Evolutionary conservation across 2,888 invertebrate genomes (phyloP).

Genomic region (Schizotus pectinicornis): DNA sequence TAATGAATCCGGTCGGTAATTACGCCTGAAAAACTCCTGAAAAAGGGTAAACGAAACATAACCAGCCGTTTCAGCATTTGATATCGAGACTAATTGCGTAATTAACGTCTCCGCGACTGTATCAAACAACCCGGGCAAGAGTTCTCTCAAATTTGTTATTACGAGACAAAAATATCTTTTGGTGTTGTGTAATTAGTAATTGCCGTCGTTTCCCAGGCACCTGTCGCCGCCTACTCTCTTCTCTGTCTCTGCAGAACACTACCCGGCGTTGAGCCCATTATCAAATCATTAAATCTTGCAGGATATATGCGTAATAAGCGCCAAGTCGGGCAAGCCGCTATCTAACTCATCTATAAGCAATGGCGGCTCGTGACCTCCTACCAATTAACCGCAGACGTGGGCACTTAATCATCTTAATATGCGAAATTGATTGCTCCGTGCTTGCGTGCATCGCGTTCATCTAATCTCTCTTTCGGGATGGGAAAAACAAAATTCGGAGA

Average conservation of each 20-base stretch:
- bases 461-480: no score
- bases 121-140: neutral
- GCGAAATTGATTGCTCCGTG: neutral
- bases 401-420: neutral
- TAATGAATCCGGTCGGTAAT: neutral
- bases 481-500: no score
- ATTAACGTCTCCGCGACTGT: conserved; percentile 5
- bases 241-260: neutral
- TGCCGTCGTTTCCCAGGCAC: conserved; percentile 37
- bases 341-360: conserved; percentile 25
- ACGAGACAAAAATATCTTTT: neutral
- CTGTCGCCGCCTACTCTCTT: conserved; percentile 36
- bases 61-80: conserved; percentile 8
- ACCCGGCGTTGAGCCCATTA: conserved; percentile 31
- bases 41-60: conserved; percentile 7
- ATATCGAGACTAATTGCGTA: conserved; percentile 10
- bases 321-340: conserved; percentile 10
- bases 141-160: neutral
- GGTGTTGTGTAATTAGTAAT: conserved; percentile 32
- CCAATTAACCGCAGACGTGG: neutral
- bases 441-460: conserved; percentile 16
- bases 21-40: no score
- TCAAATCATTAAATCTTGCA: conserved; percentile 34
- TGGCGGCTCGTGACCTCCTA: conserved; percentile 18
- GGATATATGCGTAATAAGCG: conserved; percentile 21